phyloP scores from a whole-genome alignment of 2,888 invertebrate species.

The Pheosia tremula region DNA sequence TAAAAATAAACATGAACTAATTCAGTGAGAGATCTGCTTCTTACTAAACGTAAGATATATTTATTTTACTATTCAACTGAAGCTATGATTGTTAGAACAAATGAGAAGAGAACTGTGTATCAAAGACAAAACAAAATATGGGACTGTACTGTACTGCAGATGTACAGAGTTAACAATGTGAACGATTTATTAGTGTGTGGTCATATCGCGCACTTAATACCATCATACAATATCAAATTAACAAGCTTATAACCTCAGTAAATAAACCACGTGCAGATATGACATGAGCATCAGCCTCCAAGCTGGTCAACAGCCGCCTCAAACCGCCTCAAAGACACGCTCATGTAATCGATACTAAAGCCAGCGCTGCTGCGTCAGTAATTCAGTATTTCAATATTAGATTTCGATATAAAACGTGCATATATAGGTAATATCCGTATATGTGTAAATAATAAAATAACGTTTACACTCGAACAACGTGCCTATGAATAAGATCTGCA shows the following conservation, averaged over 20 bases:
- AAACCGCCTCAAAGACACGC: constrained; percentile 49
- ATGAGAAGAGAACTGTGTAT: constrained; percentile 1
- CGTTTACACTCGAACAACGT: constrained; percentile 15
- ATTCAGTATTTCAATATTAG: constrained; percentile 47
- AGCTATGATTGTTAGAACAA: constrained; percentile 34
- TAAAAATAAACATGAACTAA: constrained; percentile 32
- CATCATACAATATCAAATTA: not conserved
- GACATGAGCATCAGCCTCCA: constrained; percentile 15
- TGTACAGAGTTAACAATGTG: no score
- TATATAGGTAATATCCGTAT: constrained; percentile 2
- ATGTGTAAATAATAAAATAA: constrained; percentile 35
- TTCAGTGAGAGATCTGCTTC: constrained; percentile 27
- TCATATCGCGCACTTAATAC: not conserved
- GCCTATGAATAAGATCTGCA: constrained; percentile 16
- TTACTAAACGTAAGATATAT: constrained; percentile 31
- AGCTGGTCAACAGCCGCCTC: constrained; percentile 36
- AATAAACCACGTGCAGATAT: not conserved
- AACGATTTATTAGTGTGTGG: no score
- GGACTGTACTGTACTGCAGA: no score
- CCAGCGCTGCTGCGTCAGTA: constrained; percentile 22
- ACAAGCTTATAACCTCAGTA: constrained; percentile 2
- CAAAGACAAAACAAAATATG: no score
- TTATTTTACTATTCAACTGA: constrained; percentile 36
- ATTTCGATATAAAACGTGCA: constrained; percentile 19
- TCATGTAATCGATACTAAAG: constrained; percentile 41